Base-by-base conservation (phyloP, 1,140 invertebrate genomes). In the Drosophila santomea region DNA sequence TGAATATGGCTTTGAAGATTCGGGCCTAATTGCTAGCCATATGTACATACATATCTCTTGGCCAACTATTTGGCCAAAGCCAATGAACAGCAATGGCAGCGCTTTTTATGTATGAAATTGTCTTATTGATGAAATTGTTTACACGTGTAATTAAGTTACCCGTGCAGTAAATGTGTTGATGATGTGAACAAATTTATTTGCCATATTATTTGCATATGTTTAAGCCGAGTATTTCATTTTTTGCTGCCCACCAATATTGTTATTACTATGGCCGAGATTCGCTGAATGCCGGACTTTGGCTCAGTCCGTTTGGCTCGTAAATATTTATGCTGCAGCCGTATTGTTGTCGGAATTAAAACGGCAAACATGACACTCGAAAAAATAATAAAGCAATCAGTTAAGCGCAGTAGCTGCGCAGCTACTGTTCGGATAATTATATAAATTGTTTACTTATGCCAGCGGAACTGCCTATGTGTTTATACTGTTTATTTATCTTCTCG, bases 331-430 rank as follows among this genome's bases (percentile, higher is more conserved):
- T 28, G 25, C 15, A 45, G 66, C 72, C 43, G 51, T 55, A 74
- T 74, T 62, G 62, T 55, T 79, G 55, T 35, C 48, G 57, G 43
- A 82, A 66, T 50, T 63, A 60, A 78, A 80, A 66, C 43, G 59
- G 74, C 67, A 81, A 64, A 59, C 43, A 45, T 47, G 55, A 51
- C 62, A 64, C 62, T 74, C 36, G 58, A 78, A 83, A 71, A 75
- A 83, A 83, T 79, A 83, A 83, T 83, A 83, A 76, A 83, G 80
- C 71, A 83, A 83, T 83, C 80, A 83, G 77, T 83, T 83, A 72
- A 76, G 60, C 64, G 56, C 20, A 20, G 20, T 20, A 20, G 20
- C 17, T 17, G 17, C 20, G 20, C 69, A 64, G 75, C 44, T 39
- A 56, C 78, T 57, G 41, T 50, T 56, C 55, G 51, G 48, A 44